These are phyloP conservation scores for Brachionichthys hirsutus DNA, from an alignment of 2,113 vertebrate genomes.

Conservation along the genomic window DNA sequence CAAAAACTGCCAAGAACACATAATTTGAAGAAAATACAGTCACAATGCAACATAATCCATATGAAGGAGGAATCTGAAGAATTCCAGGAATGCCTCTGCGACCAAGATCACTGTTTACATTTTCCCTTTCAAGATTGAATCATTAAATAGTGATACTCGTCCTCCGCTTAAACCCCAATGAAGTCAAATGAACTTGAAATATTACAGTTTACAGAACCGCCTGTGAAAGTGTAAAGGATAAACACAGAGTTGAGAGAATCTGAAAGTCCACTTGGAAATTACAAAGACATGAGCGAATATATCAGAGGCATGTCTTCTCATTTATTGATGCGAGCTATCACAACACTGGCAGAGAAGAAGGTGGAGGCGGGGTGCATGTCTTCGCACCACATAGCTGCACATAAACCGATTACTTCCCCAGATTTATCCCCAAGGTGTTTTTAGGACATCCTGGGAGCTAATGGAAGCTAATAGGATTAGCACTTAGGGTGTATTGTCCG, in stretches of 20 bases:
- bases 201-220: not conserved
- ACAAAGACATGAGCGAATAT: constrained; percentile 12
- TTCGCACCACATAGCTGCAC: constrained; percentile 65
- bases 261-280: constrained; percentile 26
- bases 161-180: not conserved
- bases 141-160: not conserved
- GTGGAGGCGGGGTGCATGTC: constrained; percentile 40
- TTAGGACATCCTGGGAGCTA: constrained; percentile 81
- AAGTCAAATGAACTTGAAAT: constrained; percentile 1
- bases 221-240: constrained; percentile 15
- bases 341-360: constrained; percentile 28
- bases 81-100: not conserved
- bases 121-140: not conserved
- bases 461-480: constrained; percentile 93
- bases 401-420: constrained; percentile 76
- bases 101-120: not conserved
- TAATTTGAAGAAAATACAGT: not conserved
- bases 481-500: constrained; percentile 85
- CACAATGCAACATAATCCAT: not conserved
- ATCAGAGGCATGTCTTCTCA: constrained; percentile 23
- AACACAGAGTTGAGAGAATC: not conserved
- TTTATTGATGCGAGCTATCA: constrained; percentile 48
- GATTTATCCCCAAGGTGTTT: constrained; percentile 81
- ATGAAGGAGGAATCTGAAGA: too few species aligned
- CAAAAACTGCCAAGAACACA: too few species aligned